phyloP scores from a whole-genome alignment of 2,888 invertebrate species.

The Enchytraeus crypticus region DNA sequence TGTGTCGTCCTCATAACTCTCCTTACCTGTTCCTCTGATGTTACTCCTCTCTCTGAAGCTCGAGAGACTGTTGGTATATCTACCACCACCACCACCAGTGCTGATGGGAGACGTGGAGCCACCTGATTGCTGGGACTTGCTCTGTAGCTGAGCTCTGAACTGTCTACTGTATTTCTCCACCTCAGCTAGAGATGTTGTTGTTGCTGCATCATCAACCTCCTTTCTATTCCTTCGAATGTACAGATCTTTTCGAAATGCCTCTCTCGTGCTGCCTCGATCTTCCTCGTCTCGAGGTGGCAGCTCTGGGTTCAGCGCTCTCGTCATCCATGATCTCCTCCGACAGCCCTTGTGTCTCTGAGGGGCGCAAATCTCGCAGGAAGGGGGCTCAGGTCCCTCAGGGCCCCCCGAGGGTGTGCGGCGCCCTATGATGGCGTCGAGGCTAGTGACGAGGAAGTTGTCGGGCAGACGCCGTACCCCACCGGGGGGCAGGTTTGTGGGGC shows the following conservation, averaged over 20 bases:
- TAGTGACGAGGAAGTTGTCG: constrained; percentile 46
- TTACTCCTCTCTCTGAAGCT: not conserved
- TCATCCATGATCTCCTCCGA: not conserved
- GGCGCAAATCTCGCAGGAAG: constrained; percentile 5
- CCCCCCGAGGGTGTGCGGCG: not conserved
- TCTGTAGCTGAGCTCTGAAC: not conserved
- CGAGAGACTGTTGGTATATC: not conserved
- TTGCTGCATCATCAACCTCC: no score
- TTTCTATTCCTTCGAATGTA: no score
- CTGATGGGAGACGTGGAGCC: not conserved
- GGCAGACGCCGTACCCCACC: constrained; percentile 43
- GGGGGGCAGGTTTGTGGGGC: constrained; percentile 43
- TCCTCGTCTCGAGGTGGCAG: no score
- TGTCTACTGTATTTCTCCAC: not conserved
- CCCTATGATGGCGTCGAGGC: constrained; percentile 36
- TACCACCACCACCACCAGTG: not conserved
- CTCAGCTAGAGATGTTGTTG: not conserved
- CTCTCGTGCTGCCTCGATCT: not conserved
- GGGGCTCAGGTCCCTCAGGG: not conserved
- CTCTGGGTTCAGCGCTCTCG: not conserved
- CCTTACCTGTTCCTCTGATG: not conserved
- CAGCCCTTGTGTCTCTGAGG: not conserved
- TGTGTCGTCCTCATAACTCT: not conserved
- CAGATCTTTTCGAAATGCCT: no score
- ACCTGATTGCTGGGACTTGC: not conserved